A percentile compares a stretch with the other conserved stretches of the same genome.
Conservation (phyloP, 1,140 invertebrate species). For the Drosophila littoralis region DNA sequence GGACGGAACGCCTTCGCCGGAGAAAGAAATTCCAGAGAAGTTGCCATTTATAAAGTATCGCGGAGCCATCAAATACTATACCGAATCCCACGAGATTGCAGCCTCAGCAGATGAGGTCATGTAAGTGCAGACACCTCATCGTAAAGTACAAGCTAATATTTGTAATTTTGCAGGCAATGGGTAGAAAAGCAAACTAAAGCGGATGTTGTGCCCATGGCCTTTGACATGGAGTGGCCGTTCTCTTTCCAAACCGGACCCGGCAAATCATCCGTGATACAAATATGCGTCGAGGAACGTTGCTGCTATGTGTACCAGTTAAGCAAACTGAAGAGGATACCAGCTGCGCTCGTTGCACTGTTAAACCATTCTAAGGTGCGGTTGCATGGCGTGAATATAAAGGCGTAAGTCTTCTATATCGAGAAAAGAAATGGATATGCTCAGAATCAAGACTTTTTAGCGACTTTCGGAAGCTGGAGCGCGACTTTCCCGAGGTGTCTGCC, state of each 20-base stretch:
- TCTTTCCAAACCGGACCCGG: conserved; percentile 86
- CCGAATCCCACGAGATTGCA: conserved; percentile 85
- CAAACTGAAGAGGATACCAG: conserved; percentile 86
- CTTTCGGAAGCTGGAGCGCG: conserved; percentile 87
- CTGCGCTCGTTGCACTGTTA: conserved; percentile 85
- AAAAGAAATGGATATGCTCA: neutral
- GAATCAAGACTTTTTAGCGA: conserved; percentile 84
- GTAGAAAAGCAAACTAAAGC: conserved; percentile 80
- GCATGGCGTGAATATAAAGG: conserved; percentile 88
- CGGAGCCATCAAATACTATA: conserved; percentile 85
- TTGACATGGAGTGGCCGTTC: conserved; percentile 89
- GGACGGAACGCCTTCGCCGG: conserved; percentile 54
- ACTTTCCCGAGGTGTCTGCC: conserved; percentile 86
- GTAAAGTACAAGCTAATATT: neutral
- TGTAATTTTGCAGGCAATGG: conserved; percentile 77
- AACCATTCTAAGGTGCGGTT: conserved; percentile 86
- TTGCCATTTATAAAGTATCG: conserved; percentile 84
- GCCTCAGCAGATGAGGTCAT: conserved; percentile 85
- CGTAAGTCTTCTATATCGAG: conserved; percentile 81
- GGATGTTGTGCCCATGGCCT: conserved; percentile 85
- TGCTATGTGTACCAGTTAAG: conserved; percentile 87
- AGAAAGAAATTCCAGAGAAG: conserved; percentile 56
- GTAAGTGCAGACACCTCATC: conserved; percentile 75
- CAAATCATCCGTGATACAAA: conserved; percentile 87
- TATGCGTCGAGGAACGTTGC: conserved; percentile 85